Percentiles rank a stretch among this genome's conserved stretches.
These are phyloP conservation scores for Desmodus rotundus DNA, from an alignment of 2,113 vertebrate genomes.

Conservation along the genomic window DNA sequence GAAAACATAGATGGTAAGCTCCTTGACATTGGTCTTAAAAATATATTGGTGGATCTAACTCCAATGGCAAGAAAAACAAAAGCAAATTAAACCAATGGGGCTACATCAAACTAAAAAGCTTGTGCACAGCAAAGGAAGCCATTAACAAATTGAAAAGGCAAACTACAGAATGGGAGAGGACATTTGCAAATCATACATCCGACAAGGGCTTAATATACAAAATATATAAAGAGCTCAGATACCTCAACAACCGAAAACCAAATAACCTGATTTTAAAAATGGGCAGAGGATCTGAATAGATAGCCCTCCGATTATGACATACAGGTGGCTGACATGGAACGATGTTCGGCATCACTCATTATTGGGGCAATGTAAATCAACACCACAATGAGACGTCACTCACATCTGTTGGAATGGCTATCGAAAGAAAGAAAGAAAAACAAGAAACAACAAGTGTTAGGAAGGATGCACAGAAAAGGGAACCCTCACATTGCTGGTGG, in stretches of 20 bases:
- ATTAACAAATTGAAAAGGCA: not conserved
- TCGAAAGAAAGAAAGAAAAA: not conserved
- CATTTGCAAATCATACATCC: not conserved
- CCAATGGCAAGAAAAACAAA: not conserved
- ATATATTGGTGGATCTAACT: not conserved
- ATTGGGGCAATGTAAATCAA: too few species aligned
- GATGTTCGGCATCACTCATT: too few species aligned
- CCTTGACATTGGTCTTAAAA: not conserved
- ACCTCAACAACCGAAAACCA: too few species aligned
- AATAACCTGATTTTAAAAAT: not conserved
- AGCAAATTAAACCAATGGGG: not conserved
- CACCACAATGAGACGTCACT: too few species aligned
- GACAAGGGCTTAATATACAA: not conserved
- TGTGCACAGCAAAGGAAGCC: not conserved
- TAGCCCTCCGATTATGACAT: not conserved
- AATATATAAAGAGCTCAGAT: too few species aligned
- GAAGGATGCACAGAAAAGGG: not conserved
- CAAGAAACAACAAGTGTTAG: not conserved
- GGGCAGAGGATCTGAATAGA: not conserved
- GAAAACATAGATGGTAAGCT: not conserved
- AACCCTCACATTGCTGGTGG: not conserved
- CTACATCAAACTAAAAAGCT: not conserved
- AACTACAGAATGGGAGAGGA: not conserved
- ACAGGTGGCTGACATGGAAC: not conserved
- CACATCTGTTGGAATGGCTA: not conserved